Percentiles rank a stretch among this genome's conserved stretches.
Evolutionary conservation across 1,140 invertebrate genomes (phyloP).

Genomic region (Drosophila athabasca): DNA sequence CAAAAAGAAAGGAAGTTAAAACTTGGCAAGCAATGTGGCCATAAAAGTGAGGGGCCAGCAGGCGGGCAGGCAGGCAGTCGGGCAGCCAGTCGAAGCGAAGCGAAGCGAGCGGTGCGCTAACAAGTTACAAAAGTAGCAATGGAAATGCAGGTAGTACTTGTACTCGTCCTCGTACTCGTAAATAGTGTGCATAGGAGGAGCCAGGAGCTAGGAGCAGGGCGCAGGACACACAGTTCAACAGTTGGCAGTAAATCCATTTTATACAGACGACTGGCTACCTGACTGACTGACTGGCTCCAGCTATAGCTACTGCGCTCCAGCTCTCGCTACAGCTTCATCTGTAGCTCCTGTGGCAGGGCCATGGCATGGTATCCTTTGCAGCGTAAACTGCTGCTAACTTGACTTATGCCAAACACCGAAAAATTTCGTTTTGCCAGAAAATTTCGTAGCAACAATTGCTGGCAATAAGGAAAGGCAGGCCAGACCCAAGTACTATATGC

Average conservation of each 20-base stretch:
- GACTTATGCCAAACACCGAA: constrained; percentile 76
- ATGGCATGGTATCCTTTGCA: neutral
- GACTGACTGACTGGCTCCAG: constrained; percentile 43
- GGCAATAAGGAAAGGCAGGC: constrained; percentile 24
- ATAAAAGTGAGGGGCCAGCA: constrained; percentile 44
- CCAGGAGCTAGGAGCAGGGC: constrained; percentile 4
- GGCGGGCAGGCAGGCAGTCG: neutral
- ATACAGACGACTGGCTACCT: constrained; percentile 77
- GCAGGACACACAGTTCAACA: constrained; percentile 69
- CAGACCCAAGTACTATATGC: constrained; percentile 43
- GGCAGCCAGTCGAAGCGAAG: constrained; percentile 40
- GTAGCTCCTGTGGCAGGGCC: constrained; percentile 23
- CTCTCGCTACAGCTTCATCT: neutral
- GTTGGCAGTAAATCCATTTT: constrained; percentile 83
- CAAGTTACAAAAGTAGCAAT: constrained; percentile 82
- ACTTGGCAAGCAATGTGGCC: constrained; percentile 39
- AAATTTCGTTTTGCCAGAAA: constrained; percentile 63
- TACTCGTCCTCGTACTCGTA: constrained; percentile 32
- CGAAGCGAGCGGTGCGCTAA: constrained; percentile 63
- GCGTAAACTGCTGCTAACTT: constrained; percentile 47
- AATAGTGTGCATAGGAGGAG: constrained; percentile 54
- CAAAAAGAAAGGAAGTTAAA: constrained; percentile 26
- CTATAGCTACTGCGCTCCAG: neutral
- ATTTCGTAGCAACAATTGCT: constrained; percentile 52
- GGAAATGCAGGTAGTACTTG: constrained; percentile 69